These are phyloP conservation scores for Apistogramma diplotaenia DNA, from an alignment of 2,113 vertebrate genomes.

Conservation along the genomic window DNA sequence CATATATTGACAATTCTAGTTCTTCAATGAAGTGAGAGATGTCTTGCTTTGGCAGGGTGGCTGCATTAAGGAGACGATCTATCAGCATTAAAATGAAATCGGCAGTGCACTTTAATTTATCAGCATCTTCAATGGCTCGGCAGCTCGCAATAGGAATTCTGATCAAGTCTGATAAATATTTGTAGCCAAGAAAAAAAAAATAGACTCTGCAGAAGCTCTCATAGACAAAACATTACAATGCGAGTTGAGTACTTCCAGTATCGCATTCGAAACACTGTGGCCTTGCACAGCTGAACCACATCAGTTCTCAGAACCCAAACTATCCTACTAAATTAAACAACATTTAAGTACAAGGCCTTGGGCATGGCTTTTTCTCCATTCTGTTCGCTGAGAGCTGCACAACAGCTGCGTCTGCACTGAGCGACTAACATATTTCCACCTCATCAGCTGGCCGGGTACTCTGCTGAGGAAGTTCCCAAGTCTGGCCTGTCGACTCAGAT, in stretches of 20 bases:
- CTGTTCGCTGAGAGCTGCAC: conserved; percentile 13
- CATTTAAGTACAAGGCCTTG: not conserved
- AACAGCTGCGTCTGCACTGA: conserved; percentile 33
- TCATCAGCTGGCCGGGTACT: conserved; percentile 33
- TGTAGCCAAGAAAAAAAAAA: not conserved
- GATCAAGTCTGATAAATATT: not conserved
- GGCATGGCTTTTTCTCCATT: not conserved
- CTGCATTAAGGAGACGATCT: conserved; percentile 14
- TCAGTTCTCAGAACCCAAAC: not conserved
- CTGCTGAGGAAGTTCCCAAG: conserved; percentile 32
- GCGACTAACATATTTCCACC: conserved; percentile 41
- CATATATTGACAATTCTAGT: not conserved
- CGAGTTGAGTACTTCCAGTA: not conserved
- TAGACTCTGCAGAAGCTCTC: not conserved
- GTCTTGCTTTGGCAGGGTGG: not conserved
- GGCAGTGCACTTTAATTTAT: conserved; percentile 32
- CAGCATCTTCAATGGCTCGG: conserved; percentile 19
- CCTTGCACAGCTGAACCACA: not conserved
- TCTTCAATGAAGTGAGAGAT: not conserved
- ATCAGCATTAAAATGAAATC: conserved; percentile 31
- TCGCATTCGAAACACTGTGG: not conserved
- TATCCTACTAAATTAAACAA: not conserved
- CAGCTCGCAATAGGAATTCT: not conserved
- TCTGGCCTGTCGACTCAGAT: conserved; percentile 46
- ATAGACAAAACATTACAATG: not conserved